Base-by-base conservation (phyloP, 2,888 invertebrate genomes). In the Dasypogon diadema region DNA sequence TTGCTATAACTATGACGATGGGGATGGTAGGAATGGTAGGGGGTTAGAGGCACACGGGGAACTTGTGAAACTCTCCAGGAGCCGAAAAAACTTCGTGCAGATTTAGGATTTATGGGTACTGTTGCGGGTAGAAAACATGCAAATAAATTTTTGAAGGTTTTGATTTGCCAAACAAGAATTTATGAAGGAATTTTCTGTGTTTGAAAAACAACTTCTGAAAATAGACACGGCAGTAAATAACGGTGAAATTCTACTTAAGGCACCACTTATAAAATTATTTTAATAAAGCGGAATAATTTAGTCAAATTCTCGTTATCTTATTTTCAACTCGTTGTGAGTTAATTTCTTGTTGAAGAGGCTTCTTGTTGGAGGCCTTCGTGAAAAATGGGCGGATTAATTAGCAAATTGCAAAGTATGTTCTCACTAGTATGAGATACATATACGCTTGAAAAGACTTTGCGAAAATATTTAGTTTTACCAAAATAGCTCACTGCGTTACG, bases 221-320 rank as follows among this genome's bases (percentile, higher is more conserved):
- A 30, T 30, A 30, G 30, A 30, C 30, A 30, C 30, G 4, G 6
- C 37, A 5, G 37, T 10, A 8, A 37, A 10, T 37, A 37, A 10
- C 37, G 6, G 37, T 10, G 6, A 37, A 37, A 37, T 24, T 55
- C 24, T n/a, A n/a, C n/a, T n/a, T n/a, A n/a, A n/a, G n/a, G n/a
- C n/a, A n/a, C n/a, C n/a, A 16, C 58, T 34, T 58, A 58, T 58
- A 26, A 26, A 58, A 58, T 58, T 58, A 34, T 58, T 58, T 58
- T 58, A 58, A 26, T 26, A 58, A 24, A 58, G 16, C 30, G 30
- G 30, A 58, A 24, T 26, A 16, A 55, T 55, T 55, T 55, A n/a
- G n/a, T 26, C 12, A 55, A 55, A 55, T 55, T 55, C 55, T 58
- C 30, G 30, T 58, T 58, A 58, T 58, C 58, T 16, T 8, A 30